Conservation (phyloP, 2,113 vertebrate genomes). For the Brevimyrus niger region DNA sequence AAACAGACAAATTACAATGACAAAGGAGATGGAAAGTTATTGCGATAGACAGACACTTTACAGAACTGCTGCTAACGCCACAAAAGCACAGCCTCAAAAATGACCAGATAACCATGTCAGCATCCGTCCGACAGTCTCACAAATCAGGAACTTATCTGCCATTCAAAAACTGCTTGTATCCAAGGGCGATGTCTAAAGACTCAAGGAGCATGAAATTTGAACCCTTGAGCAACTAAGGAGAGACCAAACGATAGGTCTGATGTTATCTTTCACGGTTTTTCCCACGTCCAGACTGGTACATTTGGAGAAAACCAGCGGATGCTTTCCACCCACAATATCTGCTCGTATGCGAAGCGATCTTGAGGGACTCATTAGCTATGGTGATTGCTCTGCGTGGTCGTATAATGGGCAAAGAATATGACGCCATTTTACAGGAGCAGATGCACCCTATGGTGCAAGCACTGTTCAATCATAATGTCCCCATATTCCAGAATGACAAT, state of each 20-base stretch:
- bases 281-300: neutral
- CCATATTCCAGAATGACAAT: neutral
- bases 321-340: neutral
- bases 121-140: neutral
- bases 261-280: neutral
- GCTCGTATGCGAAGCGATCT: neutral
- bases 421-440: neutral
- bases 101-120: neutral
- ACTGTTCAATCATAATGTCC: neutral
- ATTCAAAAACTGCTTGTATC: neutral
- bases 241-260: neutral
- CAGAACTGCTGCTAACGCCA: neutral
- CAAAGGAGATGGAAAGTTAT: neutral
- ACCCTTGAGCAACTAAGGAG: neutral
- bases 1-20: neutral
- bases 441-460: neutral
- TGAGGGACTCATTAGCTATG: neutral
- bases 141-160: neutral
- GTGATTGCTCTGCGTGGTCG: neutral
- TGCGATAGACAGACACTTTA: constrained; percentile 6
- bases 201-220: neutral
- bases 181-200: neutral
- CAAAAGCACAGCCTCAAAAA: neutral
- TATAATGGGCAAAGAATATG: neutral
- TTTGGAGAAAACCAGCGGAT: neutral